A percentile compares a stretch with the other conserved stretches of the same genome.
Evolutionary conservation across 1,140 invertebrate genomes (phyloP).

Genomic region (Phymorhynchus buccinoides): DNA sequence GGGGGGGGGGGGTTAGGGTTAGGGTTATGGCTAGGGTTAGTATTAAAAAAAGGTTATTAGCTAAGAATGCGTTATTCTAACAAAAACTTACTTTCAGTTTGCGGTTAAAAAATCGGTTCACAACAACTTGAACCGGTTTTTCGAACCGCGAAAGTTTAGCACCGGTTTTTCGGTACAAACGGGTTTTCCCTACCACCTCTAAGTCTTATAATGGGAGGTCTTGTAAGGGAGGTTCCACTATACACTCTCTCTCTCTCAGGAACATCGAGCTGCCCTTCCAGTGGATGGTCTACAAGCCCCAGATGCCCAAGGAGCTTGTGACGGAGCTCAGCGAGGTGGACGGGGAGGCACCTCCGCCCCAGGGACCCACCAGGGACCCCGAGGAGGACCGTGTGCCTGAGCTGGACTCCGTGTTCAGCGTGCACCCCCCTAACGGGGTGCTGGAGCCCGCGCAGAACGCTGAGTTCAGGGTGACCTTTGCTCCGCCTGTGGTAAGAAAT

Average conservation of each 20-base stretch:
- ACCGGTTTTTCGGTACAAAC: no score
- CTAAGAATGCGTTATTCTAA: no score
- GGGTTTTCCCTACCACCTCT: no score
- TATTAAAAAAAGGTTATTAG: no score
- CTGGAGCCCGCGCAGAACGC: constrained; percentile 54
- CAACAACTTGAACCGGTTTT: no score
- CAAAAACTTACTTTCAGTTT: no score
- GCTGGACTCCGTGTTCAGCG: constrained; percentile 67
- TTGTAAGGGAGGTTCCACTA: no score
- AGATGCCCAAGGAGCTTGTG: constrained; percentile 53
- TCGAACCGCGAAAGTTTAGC: no score
- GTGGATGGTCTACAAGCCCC: constrained; percentile 71
- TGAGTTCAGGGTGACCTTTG: constrained; percentile 69
- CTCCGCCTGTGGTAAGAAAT: constrained; percentile 64
- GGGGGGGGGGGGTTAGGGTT: no score
- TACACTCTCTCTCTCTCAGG: constrained; percentile 52
- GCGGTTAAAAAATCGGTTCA: no score
- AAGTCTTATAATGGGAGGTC: no score
- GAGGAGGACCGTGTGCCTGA: constrained; percentile 62
- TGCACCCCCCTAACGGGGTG: constrained; percentile 65
- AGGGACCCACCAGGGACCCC: background rate
- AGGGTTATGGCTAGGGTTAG: no score
- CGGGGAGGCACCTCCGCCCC: background rate
- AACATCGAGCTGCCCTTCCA: constrained; percentile 70
- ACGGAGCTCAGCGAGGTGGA: constrained; percentile 35